A percentile compares a stretch with the other conserved stretches of the same genome.
These are phyloP conservation scores for Crypturellus tataupa DNA, from an alignment of 2,797 vertebrate genomes.

Conservation along the genomic window DNA sequence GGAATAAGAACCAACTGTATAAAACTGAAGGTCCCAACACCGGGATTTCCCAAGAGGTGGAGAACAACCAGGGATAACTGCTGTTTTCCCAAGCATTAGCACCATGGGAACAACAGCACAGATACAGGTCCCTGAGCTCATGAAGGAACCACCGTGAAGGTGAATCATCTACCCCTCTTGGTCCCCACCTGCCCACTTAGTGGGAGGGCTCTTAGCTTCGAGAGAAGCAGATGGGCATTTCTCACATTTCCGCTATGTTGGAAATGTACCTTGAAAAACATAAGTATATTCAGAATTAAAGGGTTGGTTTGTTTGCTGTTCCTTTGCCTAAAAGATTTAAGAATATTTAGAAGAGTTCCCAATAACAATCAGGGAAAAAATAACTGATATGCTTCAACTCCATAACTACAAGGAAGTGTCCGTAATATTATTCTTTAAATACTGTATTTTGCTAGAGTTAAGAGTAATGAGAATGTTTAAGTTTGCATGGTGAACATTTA, in stretches of 20 bases:
- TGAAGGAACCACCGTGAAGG: background rate
- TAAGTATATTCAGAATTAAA: background rate
- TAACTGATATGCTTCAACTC: background rate
- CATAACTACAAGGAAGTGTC: background rate
- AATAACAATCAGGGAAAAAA: background rate
- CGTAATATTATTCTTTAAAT: background rate
- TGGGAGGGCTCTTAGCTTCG: background rate
- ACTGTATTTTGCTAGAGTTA: background rate
- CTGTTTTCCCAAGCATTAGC: background rate
- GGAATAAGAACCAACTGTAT: background rate
- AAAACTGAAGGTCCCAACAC: fast-evolving
- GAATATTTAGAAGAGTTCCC: background rate
- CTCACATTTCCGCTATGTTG: background rate
- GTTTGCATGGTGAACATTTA: background rate
- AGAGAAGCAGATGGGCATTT: background rate
- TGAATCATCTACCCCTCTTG: background rate
- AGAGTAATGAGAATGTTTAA: background rate
- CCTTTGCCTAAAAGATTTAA: background rate
- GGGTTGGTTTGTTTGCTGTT: background rate
- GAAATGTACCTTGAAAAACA: background rate
- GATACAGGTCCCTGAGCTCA: background rate
- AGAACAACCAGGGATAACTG: background rate
- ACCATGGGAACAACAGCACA: background rate
- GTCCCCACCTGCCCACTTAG: background rate
- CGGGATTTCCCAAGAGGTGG: background rate